A percentile compares a stretch with the other conserved stretches of the same genome.
Conservation (phyloP, 2,888 invertebrate species). For the Brachyopa scutellaris region DNA sequence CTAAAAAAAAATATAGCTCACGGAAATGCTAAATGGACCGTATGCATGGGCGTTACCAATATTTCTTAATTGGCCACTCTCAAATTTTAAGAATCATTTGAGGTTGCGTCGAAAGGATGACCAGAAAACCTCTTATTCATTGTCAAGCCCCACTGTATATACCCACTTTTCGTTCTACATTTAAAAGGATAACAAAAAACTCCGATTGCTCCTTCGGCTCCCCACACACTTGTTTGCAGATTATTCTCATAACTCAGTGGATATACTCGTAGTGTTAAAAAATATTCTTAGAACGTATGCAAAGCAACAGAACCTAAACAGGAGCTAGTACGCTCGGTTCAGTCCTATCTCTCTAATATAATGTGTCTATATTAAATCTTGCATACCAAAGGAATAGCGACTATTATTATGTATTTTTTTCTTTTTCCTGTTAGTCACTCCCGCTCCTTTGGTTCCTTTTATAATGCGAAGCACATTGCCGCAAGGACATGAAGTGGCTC, state of each 20-base stretch:
- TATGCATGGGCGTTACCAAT: too few species aligned
- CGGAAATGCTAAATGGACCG: too few species aligned
- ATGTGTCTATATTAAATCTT: constrained; percentile 32
- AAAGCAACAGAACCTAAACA: constrained; percentile 22
- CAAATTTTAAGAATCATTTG: too few species aligned
- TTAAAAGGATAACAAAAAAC: too few species aligned
- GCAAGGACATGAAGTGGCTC: constrained; percentile 59
- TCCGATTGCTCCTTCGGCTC: too few species aligned
- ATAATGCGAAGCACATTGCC: constrained; percentile 53
- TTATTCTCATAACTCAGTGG: background rate
- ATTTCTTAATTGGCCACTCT: too few species aligned
- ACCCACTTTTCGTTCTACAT: too few species aligned
- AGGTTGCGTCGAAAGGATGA: too few species aligned
- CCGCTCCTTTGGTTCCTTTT: constrained; percentile 22
- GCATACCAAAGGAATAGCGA: constrained; percentile 33
- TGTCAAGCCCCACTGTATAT: too few species aligned
- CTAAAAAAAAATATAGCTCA: too few species aligned
- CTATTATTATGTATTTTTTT: constrained; percentile 19
- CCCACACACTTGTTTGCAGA: constrained; percentile 2
- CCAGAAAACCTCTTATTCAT: too few species aligned
- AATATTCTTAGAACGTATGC: constrained; percentile 11
- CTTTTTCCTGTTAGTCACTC: background rate
- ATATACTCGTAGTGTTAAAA: constrained; percentile 24
- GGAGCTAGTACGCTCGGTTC: background rate
- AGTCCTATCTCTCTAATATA: background rate